Base-by-base conservation (phyloP, 2,888 invertebrate species). In the Dryocosmus kuriphilus region DNA sequence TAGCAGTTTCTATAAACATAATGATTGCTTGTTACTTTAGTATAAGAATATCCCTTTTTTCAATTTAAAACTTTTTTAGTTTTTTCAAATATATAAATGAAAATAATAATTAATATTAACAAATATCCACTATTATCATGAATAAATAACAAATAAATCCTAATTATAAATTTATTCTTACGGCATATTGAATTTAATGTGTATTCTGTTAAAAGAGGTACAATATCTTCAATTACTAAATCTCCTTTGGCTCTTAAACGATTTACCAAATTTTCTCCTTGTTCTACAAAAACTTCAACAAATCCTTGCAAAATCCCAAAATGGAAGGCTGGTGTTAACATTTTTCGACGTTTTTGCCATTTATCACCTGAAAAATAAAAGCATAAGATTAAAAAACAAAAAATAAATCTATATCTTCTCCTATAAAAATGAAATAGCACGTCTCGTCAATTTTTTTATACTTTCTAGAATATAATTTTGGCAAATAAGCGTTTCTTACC, bases 1-100 rank as follows among this genome's bases (percentile, higher is more conserved):
- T 95, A 1, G 96, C 95, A 24, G 94, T 93, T 92, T 94, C 94
- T 93, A 83, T n/a, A 76, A 27, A 57, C 32, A 41, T 8, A 46
- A 51, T n/a, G 0, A 51, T 41, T 3, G 35, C 9, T 5, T 41
- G 41, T 41, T 16, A 6, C 9, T 51, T 51, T 51, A 51, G n/a
- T n/a, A n/a, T 6, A n/a, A 51, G 9, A 9, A n/a, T 51, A n/a
- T n/a, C 8, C n/a, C n/a, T n/a, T 51, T n/a, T n/a, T 51, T 51
- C 1, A 3, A 51, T 8, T 51, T 1, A n/a, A n/a, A 9, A n/a
- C 2, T 0, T 8, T 51, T 1, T 51, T n/a, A 2, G 2, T n/a
- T 51, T 2, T 51, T n/a, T 51, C 0, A 1, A 1, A 51, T 2
- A 8, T 9, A 9, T n/a, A 9, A n/a, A 51, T 51, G 0, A 3